phyloP scores from a whole-genome alignment of 2,888 invertebrate species.

The Trichogramma evanescens region DNA sequence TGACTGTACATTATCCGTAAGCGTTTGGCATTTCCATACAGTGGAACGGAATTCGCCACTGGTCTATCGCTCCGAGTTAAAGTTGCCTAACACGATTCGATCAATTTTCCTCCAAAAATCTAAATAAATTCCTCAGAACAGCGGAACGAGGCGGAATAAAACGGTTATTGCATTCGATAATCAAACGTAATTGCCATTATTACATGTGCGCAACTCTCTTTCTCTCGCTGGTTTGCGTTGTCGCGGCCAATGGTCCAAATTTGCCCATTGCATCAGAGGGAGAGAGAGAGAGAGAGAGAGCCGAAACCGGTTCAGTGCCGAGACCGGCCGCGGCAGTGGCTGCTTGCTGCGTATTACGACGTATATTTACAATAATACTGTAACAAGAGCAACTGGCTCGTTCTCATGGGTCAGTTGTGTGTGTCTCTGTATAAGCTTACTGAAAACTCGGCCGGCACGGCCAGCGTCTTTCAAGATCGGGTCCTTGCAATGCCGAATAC shows the following conservation, averaged over 20 bases:
- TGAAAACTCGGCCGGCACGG: background rate
- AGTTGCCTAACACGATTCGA: too few relatives aligned
- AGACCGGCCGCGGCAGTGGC: slow-evolving; percentile 18
- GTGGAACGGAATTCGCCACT: too few relatives aligned
- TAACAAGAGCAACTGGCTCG: too few relatives aligned
- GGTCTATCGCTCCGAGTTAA: too few relatives aligned
- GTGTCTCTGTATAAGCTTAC: too few relatives aligned
- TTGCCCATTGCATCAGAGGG: slow-evolving; percentile 15
- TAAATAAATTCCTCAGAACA: background rate
- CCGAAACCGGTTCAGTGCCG: slow-evolving; percentile 20
- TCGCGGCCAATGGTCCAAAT: slow-evolving; percentile 1
- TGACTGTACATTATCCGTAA: too few relatives aligned
- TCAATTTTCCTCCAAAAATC: background rate
- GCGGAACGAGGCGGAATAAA: slow-evolving; percentile 6
- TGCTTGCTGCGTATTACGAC: background rate
- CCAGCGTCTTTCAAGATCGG: slow-evolving; percentile 15
- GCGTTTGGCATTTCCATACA: too few relatives aligned
- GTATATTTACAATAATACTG: too few relatives aligned
- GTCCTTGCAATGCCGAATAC: background rate
- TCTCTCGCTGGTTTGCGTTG: slow-evolving; percentile 15
- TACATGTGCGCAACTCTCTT: slow-evolving; percentile 19
- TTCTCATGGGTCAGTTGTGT: too few relatives aligned
- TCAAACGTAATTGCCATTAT: slow-evolving; percentile 18
- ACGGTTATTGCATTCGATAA: too few relatives aligned
- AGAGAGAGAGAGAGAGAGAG: background rate